Conservation (phyloP, 2,888 invertebrate genomes). For the Entomobrya multifasciata region DNA sequence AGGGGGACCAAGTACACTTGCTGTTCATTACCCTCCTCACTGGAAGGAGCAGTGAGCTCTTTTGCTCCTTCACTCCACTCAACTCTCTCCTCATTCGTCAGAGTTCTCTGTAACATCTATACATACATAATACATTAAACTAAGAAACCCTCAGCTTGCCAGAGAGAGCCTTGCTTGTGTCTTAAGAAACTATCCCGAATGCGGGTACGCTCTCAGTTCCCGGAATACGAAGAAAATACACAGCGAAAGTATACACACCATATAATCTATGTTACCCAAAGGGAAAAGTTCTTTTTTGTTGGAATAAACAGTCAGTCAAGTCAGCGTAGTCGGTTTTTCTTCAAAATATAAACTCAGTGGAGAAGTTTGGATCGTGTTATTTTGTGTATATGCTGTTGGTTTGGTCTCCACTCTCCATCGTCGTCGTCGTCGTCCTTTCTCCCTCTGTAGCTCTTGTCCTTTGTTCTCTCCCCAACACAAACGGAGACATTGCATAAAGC, state of each 20-base stretch:
- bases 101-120: too few relatives aligned
- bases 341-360: background rate
- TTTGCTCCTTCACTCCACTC: background rate
- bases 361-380: background rate
- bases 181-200: background rate
- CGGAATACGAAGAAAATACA: background rate
- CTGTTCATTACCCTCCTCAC: background rate
- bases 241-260: background rate
- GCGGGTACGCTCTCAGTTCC: background rate
- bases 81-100: background rate
- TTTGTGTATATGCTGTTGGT: background rate
- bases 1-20: background rate
- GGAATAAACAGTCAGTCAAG: background rate
- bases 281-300: constrained; percentile 3
- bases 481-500: background rate
- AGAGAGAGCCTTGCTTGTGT: background rate
- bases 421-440: background rate
- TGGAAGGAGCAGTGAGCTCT: background rate
- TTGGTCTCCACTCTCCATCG: too few relatives aligned
- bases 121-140: too few relatives aligned
- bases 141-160: too few relatives aligned
- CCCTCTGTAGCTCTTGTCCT: background rate
- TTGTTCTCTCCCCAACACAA: background rate
- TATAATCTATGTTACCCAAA: background rate
- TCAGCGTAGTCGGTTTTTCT: background rate